phyloP scores from a whole-genome alignment of 2,888 invertebrate genomes.

The Chrysopilus asiliformis region DNA sequence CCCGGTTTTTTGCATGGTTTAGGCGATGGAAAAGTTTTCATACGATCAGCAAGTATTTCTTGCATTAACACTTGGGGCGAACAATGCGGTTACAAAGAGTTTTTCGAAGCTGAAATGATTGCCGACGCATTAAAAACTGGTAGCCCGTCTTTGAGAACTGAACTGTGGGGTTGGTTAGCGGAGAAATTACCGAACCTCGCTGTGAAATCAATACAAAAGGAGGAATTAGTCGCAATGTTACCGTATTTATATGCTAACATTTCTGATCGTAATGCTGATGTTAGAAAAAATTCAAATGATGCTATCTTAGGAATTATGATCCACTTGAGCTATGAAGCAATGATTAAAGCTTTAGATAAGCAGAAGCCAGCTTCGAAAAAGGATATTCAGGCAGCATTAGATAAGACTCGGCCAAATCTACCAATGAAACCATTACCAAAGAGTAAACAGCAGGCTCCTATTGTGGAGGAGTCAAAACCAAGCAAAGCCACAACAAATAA shows the following conservation, averaged over 20 bases:
- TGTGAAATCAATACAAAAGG: constrained; percentile 58
- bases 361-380: constrained; percentile 59
- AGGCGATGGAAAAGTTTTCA: constrained; percentile 62
- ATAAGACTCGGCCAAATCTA: constrained; percentile 72
- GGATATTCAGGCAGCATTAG: constrained; percentile 63
- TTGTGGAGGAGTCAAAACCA: constrained; percentile 39
- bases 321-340: constrained; percentile 59
- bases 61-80: constrained; percentile 78
- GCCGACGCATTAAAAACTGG: constrained; percentile 74
- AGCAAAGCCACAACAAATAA: constrained; percentile 43
- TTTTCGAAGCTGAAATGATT: constrained; percentile 82
- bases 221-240: constrained; percentile 66
- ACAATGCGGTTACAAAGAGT: constrained; percentile 64
- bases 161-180: constrained; percentile 75
- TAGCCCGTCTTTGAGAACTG: constrained; percentile 66
- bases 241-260: constrained; percentile 67
- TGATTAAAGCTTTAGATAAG: constrained; percentile 34
- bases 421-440: constrained; percentile 66
- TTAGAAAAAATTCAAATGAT: constrained; percentile 79
- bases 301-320: constrained; percentile 87
- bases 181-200: constrained; percentile 64
- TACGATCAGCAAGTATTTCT: constrained; percentile 65
- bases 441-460: constrained; percentile 43
- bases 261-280: constrained; percentile 84
- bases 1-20: constrained; percentile 76